These are phyloP conservation scores for Gambusia affinis DNA, from an alignment of 2,113 vertebrate genomes.

Conservation along the genomic window DNA sequence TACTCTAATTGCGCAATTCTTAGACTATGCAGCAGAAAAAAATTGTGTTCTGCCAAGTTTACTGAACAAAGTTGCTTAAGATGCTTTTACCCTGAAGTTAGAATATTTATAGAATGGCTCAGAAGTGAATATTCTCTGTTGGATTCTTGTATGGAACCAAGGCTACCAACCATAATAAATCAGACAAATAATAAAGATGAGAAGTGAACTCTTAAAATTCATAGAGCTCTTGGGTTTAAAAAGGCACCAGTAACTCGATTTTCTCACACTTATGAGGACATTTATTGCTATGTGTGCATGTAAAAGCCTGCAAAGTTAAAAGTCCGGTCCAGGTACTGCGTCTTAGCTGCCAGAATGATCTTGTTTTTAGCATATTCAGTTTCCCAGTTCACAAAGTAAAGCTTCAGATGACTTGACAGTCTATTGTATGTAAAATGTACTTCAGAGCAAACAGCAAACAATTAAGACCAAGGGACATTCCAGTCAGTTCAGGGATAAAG, in stretches of 20 bases:
- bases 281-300: not conserved
- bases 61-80: not conserved
- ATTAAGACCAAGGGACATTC: too few relatives aligned
- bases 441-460: too few relatives aligned
- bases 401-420: too few relatives aligned
- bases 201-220: not conserved
- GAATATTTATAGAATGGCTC: not conserved
- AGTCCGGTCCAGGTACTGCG: not conserved
- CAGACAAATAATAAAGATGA: not conserved
- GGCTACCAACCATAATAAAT: not conserved
- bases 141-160: not conserved
- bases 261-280: not conserved
- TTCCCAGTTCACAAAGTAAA: too few relatives aligned
- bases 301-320: not conserved
- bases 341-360: not conserved
- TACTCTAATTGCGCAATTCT: constrained; percentile 67
- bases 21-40: constrained; percentile 44
- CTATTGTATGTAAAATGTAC: too few relatives aligned
- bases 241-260: not conserved
- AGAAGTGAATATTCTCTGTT: not conserved
- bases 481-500: too few relatives aligned
- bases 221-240: not conserved
- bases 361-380: not conserved
- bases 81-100: not conserved
- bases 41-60: not conserved